These are phyloP conservation scores for Manis pentadactyla DNA, from an alignment of 2,797 vertebrate genomes.

Conservation along the genomic window DNA sequence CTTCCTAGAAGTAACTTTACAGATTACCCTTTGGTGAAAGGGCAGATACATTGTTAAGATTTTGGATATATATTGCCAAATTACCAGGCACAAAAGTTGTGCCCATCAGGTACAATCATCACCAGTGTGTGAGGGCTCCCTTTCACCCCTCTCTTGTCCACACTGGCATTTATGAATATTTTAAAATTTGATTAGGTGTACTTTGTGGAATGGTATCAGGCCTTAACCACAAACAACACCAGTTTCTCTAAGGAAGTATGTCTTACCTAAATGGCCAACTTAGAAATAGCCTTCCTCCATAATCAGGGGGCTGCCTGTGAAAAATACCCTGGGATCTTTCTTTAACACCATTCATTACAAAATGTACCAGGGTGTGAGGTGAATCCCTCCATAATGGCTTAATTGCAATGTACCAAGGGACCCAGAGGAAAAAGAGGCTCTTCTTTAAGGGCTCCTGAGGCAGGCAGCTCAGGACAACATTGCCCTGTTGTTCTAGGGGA, in stretches of 20 bases:
- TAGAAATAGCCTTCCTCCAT: neutral
- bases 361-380: neutral
- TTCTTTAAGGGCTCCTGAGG: neutral
- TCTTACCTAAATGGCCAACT: neutral
- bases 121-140: neutral
- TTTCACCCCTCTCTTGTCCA: neutral
- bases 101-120: neutral
- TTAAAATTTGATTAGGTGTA: neutral
- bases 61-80: neutral
- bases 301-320: neutral
- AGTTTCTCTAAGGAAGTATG: neutral
- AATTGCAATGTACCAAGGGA: neutral
- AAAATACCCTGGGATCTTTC: neutral
- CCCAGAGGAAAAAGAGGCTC: neutral
- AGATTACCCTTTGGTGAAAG: neutral
- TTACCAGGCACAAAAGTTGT: neutral
- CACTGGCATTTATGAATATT: neutral
- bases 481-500: neutral
- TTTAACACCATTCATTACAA: constrained; percentile 20
- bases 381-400: neutral
- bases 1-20: neutral
- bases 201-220: neutral
- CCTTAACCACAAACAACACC: neutral
- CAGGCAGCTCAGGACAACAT: neutral
- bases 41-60: neutral